These are phyloP conservation scores for Prochilodus magdalenae DNA, from an alignment of 2,113 vertebrate species.

Conservation along the genomic window DNA sequence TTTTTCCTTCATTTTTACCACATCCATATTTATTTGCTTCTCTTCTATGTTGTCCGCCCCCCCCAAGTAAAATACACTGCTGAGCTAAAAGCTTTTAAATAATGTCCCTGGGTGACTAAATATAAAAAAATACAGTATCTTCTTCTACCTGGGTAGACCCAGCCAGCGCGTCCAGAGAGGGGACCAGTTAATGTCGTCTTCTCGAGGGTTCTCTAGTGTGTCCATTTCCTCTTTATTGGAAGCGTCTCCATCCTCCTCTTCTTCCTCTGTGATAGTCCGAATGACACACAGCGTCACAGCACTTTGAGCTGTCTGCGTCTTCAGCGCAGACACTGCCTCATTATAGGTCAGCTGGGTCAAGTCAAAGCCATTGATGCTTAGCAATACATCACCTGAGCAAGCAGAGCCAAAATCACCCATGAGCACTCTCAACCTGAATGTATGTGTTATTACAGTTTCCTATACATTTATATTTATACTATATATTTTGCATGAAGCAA, in stretches of 20 bases:
- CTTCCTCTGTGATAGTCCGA: conserved; percentile 77
- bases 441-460: not conserved
- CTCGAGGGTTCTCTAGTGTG: conserved; percentile 70
- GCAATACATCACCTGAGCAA: conserved; percentile 83
- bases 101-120: not conserved
- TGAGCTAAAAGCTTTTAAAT: too few relatives aligned
- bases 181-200: conserved; percentile 83
- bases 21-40: too few relatives aligned
- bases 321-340: conserved; percentile 87
- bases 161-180: conserved; percentile 91
- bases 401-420: not conserved
- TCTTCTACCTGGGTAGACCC: conserved; percentile 83
- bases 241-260: conserved; percentile 60
- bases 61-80: too few relatives aligned
- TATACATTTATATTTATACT: too few relatives aligned
- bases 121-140: not conserved
- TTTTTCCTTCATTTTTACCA: too few relatives aligned
- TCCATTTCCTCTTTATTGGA: conserved; percentile 72
- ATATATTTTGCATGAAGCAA: too few relatives aligned
- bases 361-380: conserved; percentile 89
- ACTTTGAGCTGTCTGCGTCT: conserved; percentile 85
- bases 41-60: too few relatives aligned
- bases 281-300: conserved; percentile 82
- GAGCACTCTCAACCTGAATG: too few relatives aligned
- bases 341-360: conserved; percentile 87